These are phyloP conservation scores for Haliclona indistincta DNA, from an alignment of 37 sponge, comb jelly and placozoan species.

Conservation along the genomic window DNA sequence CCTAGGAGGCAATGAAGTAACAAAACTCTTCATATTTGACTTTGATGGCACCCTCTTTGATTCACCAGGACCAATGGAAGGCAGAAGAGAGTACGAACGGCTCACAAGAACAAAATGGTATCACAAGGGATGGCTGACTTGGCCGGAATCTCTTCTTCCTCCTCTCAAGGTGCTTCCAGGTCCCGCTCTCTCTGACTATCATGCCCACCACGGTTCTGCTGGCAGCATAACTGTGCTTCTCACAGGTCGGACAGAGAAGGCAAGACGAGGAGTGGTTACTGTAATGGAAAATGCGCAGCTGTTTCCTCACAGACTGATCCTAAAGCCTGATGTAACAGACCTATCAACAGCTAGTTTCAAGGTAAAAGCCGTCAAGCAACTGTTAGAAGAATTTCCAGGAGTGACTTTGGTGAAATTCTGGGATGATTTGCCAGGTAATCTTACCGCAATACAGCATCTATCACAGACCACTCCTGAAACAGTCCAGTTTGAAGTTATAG, in stretches of 20 bases:
- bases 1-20: constrained; percentile 52
- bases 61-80: constrained; percentile 61
- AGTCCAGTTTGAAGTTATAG: constrained; percentile 69
- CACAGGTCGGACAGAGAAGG: constrained; percentile 61
- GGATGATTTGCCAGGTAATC: constrained; percentile 75
- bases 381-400: constrained; percentile 48
- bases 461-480: constrained; percentile 3
- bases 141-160: constrained; percentile 77
- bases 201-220: constrained; percentile 30
- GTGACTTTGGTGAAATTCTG: constrained; percentile 64
- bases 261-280: constrained; percentile 27
- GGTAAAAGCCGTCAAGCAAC: constrained; percentile 30
- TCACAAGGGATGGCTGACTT: constrained; percentile 59
- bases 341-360: constrained; percentile 59
- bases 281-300: constrained; percentile 49
- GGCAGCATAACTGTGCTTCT: constrained; percentile 69
- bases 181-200: constrained; percentile 72
- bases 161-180: constrained; percentile 70
- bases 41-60: constrained; percentile 87
- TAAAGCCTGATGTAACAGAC: constrained; percentile 49
- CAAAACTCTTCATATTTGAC: constrained; percentile 80
- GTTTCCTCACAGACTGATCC: constrained; percentile 48
- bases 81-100: constrained; percentile 57
- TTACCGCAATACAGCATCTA: constrained; percentile 50
- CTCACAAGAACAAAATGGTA: constrained; percentile 72